Evolutionary conservation across 2,888 invertebrate genomes (phyloP).

Genomic region (Plemyria rubiginata): DNA sequence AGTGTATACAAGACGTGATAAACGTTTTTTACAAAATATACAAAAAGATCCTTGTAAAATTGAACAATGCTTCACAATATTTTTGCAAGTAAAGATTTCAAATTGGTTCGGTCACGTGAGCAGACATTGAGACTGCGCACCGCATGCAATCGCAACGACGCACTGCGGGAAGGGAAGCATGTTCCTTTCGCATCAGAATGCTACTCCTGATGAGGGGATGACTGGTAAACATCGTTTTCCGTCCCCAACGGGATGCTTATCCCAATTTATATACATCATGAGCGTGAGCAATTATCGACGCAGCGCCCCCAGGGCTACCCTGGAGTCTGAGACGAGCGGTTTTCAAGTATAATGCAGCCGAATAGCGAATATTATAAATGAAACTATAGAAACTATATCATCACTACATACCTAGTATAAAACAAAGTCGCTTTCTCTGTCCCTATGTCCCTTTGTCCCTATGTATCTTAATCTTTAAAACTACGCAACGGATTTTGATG

Average conservation of each 20-base stretch:
- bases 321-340: constrained; percentile 1
- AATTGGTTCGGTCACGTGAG: neutral
- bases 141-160: neutral
- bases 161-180: neutral
- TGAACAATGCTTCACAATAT: too few species aligned
- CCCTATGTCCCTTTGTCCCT: too few species aligned
- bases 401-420: too few species aligned
- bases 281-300: constrained; percentile 48
- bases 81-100: neutral
- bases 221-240: constrained; percentile 27
- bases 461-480: too few species aligned
- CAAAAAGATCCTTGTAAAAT: too few species aligned
- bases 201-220: constrained; percentile 19
- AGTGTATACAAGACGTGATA: too few species aligned
- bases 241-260: constrained; percentile 34
- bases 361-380: too few species aligned
- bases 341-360: neutral
- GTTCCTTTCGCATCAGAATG: neutral
- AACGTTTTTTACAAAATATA: too few species aligned
- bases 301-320: constrained; percentile 25
- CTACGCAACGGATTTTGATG: too few species aligned
- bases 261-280: constrained; percentile 44
- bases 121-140: neutral
- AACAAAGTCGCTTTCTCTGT: too few species aligned
- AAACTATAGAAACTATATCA: too few species aligned